Conservation (phyloP, 2,113 vertebrate genomes). For the Gracilinanus agilis region DNA sequence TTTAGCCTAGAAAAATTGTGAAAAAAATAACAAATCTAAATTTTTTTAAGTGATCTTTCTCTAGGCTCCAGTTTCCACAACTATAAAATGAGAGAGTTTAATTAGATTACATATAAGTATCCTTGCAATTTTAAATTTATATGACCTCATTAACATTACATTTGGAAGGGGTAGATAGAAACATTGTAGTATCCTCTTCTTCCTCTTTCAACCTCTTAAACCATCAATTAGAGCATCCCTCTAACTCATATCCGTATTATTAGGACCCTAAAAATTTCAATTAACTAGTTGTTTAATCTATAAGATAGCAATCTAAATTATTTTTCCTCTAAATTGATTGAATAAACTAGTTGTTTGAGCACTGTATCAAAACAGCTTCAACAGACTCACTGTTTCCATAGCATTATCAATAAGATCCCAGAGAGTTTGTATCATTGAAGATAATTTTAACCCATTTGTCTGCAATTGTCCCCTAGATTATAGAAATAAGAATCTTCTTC, state of each 20-base stretch:
- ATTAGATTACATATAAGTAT: background rate
- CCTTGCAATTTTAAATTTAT: background rate
- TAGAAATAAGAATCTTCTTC: constrained; percentile 32
- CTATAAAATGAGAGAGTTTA: background rate
- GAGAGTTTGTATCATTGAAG: constrained; percentile 14
- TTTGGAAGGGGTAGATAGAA: background rate
- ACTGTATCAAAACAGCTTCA: background rate
- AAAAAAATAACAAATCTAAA: background rate
- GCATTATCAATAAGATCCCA: constrained; percentile 34
- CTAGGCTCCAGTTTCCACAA: background rate
- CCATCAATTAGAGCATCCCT: background rate
- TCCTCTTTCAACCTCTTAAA: background rate
- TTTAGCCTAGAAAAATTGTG: background rate
- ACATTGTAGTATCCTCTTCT: background rate
- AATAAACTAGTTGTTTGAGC: constrained; percentile 1
- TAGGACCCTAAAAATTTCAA: background rate
- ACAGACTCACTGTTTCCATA: constrained; percentile 12
- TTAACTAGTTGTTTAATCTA: background rate
- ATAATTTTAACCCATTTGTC: background rate
- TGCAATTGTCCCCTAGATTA: background rate
- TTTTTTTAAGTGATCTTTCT: background rate
- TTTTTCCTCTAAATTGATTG: constrained; percentile 3
- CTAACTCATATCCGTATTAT: background rate
- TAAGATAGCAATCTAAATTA: background rate
- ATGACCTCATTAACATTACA: background rate